Conservation (phyloP, 2,113 vertebrate species). For the Epinephelus lanceolatus region DNA sequence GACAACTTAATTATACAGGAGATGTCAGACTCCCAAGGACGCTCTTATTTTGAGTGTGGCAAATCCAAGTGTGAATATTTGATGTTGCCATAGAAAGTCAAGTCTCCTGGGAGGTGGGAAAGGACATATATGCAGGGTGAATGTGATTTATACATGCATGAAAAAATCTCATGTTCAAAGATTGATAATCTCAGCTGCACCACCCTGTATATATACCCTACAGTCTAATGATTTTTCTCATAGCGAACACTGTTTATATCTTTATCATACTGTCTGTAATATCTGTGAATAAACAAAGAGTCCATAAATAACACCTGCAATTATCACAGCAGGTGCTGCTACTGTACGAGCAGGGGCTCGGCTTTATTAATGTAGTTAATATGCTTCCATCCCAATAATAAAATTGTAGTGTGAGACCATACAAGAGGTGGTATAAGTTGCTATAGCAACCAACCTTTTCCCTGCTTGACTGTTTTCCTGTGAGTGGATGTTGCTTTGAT, state of each 20-base stretch:
- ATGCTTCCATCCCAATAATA: constrained; percentile 55
- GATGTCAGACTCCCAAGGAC: constrained; percentile 77
- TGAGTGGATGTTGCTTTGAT: constrained; percentile 75
- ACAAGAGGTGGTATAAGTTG: constrained; percentile 61
- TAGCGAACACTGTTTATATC: not conserved
- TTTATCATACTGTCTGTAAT: not conserved
- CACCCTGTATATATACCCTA: not conserved
- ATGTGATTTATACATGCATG: constrained; percentile 46
- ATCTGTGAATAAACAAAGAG: constrained; percentile 13
- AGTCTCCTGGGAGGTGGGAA: constrained; percentile 32
- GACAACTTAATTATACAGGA: constrained; percentile 81
- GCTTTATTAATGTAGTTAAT: constrained; percentile 69
- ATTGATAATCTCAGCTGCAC: constrained; percentile 9
- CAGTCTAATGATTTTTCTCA: not conserved
- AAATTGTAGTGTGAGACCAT: constrained; percentile 39
- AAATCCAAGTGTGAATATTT: constrained; percentile 73
- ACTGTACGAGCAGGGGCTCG: constrained; percentile 26
- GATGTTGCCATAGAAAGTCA: constrained; percentile 52
- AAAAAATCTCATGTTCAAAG: constrained; percentile 21
- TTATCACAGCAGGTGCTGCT: constrained; percentile 46
- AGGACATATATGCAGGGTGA: constrained; percentile 32
- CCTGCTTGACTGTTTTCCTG: constrained; percentile 63
- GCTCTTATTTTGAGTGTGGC: constrained; percentile 42
- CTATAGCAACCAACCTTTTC: constrained; percentile 67
- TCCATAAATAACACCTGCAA: constrained; percentile 26